Evolutionary conservation across 2,113 vertebrate species (phyloP), one percentile per base, ranked within the genome.

Genomic region (Larimichthys crocea): DNA sequence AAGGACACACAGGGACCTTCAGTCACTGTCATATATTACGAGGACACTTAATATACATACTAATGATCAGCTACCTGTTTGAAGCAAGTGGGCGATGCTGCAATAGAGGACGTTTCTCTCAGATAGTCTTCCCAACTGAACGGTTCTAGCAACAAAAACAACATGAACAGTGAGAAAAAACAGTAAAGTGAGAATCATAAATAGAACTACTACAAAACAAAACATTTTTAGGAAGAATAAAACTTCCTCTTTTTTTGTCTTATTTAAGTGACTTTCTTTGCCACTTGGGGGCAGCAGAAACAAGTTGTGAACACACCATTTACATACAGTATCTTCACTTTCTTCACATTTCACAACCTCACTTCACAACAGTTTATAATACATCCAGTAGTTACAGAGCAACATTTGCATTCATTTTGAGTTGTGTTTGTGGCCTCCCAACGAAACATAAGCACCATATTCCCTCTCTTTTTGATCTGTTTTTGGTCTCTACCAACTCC

Each of bases 101-200:
- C 95, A 70, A 89, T 19, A 46, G 97, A 97, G 42, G 96, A 97
- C 10, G 96, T 98, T 88, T 97, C 95, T 93, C 97, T 96, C 92
- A 99, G 95, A 89, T 99, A 99, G 20, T 95, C 95, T 80, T 97
- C 96, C 98, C 98, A 99, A 40, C 96, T 95, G 94, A 99, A 99
- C 0, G 95, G 92, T 73, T 97, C 98, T 96, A 72, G 4, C 11
- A 86, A 76, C 11, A 86, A 26, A 50, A 42, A 65, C 7, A 19
- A 50, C 20, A 72, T 10, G 31, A 65, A 46, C 24, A 69, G 44
- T 4, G 2, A 55, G 53, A 59, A 55, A 77, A 56, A 12, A 53
- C 12, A 46, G 19, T 2, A n/a, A 20, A 57, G 62, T 29, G 26
- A 67, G 16, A 17, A 2, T 19, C 19, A 15, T 16, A 16, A 42